Conservation (phyloP, 2,797 vertebrate species). For the Hapalemur alaotrensis region DNA sequence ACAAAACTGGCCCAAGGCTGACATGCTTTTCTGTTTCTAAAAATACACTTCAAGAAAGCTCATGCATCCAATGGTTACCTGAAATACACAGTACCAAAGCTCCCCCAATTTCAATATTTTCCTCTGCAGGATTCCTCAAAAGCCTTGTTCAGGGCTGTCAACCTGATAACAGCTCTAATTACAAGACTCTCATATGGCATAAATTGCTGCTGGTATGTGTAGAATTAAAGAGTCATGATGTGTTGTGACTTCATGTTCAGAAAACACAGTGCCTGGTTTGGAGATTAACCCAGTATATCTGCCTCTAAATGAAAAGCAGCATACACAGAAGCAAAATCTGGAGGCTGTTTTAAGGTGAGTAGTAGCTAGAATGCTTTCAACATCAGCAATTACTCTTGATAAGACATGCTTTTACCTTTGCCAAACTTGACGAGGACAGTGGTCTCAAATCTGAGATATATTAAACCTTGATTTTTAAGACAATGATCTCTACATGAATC, state of each 20-base stretch:
- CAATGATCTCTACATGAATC: neutral
- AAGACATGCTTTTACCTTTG: neutral
- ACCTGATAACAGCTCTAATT: neutral
- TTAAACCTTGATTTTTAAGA: neutral
- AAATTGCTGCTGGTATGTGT: neutral
- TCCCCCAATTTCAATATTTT: neutral
- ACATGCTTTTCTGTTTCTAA: slow-evolving; percentile 39
- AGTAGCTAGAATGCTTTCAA: neutral
- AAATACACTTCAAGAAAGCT: slow-evolving; percentile 46
- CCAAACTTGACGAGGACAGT: neutral
- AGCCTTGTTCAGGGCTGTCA: neutral
- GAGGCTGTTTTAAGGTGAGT: neutral
- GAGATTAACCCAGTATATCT: neutral
- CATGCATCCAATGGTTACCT: neutral
- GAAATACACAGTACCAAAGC: neutral
- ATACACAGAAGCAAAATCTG: neutral
- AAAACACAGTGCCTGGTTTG: slow-evolving; percentile 23
- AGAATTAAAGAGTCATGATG: neutral
- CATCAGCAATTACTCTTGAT: neutral
- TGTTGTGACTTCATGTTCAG: neutral
- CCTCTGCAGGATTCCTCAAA: neutral
- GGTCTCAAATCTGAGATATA: neutral
- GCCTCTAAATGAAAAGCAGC: slow-evolving; percentile 1
- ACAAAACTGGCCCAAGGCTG: slow-evolving; percentile 9
- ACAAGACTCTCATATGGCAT: neutral